These are phyloP conservation scores for Dissostichus mawsoni DNA, from an alignment of 2,113 vertebrate species.

Conservation along the genomic window DNA sequence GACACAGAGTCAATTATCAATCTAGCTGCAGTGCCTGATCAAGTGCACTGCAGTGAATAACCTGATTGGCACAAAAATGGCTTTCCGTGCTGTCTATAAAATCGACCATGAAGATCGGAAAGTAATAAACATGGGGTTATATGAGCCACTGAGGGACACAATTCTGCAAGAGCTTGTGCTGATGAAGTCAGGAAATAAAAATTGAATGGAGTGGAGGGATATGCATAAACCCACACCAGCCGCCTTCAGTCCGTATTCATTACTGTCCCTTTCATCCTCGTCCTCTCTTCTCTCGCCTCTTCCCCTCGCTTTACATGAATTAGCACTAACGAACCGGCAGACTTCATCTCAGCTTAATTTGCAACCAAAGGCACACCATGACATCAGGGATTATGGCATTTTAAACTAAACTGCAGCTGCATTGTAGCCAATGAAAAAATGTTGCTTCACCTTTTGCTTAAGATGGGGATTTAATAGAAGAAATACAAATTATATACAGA, in stretches of 20 bases:
- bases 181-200: slow-evolving; percentile 42
- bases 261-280: slow-evolving; percentile 52
- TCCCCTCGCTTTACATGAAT: slow-evolving; percentile 71
- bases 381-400: slow-evolving; percentile 47
- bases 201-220: slow-evolving; percentile 39
- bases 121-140: slow-evolving; percentile 7
- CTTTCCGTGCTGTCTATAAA: background rate
- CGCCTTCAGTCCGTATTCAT: slow-evolving; percentile 63
- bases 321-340: slow-evolving; percentile 67
- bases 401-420: slow-evolving; percentile 50
- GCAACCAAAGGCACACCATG: slow-evolving; percentile 42
- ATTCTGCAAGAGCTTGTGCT: slow-evolving; percentile 16
- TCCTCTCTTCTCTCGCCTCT: slow-evolving; percentile 60
- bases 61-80: slow-evolving; percentile 25
- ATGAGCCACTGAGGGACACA: background rate
- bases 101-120: slow-evolving; percentile 12
- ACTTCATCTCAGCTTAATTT: slow-evolving; percentile 54
- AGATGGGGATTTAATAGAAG: slow-evolving; percentile 10
- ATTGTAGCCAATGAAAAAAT: slow-evolving; percentile 21
- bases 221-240: slow-evolving; percentile 41
- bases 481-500: background rate
- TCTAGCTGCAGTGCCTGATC: background rate
- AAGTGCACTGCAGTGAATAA: slow-evolving; percentile 17
- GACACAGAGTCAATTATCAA: slow-evolving; percentile 8
- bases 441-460: slow-evolving; percentile 2